Conservation (phyloP, 2,888 invertebrate genomes). For the Mylabris sibirica region DNA sequence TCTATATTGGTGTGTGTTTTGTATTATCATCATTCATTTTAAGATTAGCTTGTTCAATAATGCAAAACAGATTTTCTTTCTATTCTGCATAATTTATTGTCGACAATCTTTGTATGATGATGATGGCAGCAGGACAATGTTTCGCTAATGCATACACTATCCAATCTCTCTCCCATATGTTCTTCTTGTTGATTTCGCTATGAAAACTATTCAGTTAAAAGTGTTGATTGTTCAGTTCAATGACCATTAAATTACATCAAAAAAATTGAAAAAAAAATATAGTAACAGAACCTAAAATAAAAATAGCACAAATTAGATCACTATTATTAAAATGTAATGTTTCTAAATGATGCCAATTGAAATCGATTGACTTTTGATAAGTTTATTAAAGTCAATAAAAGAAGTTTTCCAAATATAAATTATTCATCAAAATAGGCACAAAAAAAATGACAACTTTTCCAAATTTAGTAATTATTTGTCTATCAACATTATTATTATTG, state of each 20-base stretch:
- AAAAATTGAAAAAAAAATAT: not conserved
- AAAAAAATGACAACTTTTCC: too few relatives aligned
- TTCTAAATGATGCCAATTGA: not conserved
- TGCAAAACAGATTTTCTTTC: not conserved
- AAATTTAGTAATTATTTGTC: not conserved
- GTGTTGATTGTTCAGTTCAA: not conserved
- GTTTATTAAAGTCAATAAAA: not conserved
- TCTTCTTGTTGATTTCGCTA: not conserved
- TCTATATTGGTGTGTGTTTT: not conserved
- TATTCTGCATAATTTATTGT: not conserved
- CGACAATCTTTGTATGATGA: not conserved
- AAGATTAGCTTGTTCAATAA: not conserved
- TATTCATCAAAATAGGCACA: not conserved
- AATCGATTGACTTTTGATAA: conserved; percentile 5
- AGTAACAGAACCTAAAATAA: not conserved
- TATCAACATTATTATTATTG: not conserved
- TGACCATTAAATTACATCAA: not conserved
- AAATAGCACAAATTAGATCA: not conserved
- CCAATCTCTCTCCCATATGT: not conserved
- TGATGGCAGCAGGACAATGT: not conserved
- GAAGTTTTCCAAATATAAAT: not conserved
- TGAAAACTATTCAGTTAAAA: not conserved
- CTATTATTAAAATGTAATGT: not conserved
- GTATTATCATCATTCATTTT: not conserved
- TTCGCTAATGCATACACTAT: not conserved